Conservation (phyloP, 2,797 vertebrate genomes). For the Meriones psammophilus region DNA sequence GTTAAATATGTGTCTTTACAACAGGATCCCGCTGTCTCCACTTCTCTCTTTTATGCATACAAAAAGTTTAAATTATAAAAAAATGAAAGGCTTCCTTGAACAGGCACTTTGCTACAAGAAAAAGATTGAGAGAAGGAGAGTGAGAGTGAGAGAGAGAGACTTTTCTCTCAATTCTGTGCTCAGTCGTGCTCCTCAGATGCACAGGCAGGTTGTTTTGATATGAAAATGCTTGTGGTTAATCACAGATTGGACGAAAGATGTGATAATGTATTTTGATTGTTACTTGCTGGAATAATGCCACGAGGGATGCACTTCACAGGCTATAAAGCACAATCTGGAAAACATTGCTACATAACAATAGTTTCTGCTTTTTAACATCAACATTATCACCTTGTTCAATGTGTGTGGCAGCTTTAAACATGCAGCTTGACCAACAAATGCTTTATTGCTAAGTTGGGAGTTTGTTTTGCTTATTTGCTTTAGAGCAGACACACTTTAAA, state of each 20-base stretch:
- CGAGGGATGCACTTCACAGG: background rate
- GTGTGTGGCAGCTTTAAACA: background rate
- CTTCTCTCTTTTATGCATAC: background rate
- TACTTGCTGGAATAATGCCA: background rate
- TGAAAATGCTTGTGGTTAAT: background rate
- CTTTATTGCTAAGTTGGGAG: conserved; percentile 2
- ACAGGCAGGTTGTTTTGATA: background rate
- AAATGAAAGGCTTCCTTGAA: background rate
- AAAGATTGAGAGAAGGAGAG: background rate
- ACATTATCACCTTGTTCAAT: background rate
- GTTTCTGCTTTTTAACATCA: background rate
- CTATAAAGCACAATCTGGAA: background rate
- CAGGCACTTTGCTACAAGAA: no score
- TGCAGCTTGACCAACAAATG: background rate
- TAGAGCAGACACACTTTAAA: background rate
- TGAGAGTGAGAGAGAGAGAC: no score
- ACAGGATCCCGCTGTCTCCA: background rate
- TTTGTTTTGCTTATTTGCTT: background rate
- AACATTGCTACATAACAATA: background rate
- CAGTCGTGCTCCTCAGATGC: background rate
- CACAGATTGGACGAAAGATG: background rate
- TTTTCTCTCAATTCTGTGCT: background rate
- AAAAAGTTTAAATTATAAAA: background rate
- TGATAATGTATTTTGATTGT: background rate
- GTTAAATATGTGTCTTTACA: background rate